These are phyloP conservation scores for Jacana jacana DNA, from an alignment of 2,113 vertebrate species.

Conservation along the genomic window DNA sequence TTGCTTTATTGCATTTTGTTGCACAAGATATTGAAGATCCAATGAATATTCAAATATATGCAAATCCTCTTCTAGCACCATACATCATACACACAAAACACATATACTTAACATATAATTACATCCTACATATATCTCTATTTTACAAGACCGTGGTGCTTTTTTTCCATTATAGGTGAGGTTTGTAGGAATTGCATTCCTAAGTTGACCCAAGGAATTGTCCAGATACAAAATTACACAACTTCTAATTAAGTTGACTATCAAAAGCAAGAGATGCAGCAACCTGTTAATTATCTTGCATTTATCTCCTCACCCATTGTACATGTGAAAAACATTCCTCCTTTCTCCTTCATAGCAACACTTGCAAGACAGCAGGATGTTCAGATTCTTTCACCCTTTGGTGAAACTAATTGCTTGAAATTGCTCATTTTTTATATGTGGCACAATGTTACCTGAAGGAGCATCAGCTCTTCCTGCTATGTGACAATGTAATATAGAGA, in stretches of 20 bases:
- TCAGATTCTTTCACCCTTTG: neutral
- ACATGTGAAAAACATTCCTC: neutral
- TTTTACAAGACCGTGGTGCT: neutral
- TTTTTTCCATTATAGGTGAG: neutral
- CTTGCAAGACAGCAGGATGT: neutral
- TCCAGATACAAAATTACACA: neutral
- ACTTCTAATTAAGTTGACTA: neutral
- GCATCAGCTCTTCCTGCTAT: neutral
- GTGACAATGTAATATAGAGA: neutral
- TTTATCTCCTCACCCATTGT: neutral
- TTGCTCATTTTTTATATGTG: constrained; percentile 4
- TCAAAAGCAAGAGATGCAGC: neutral
- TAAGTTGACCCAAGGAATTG: neutral
- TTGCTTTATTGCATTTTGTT: constrained; percentile 48
- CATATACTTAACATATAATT: neutral
- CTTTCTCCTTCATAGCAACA: neutral
- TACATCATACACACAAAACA: neutral
- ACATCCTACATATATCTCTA: neutral
- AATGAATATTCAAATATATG: constrained; percentile 63
- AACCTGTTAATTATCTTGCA: neutral
- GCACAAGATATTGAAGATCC: constrained; percentile 29
- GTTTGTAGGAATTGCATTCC: neutral
- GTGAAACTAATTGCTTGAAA: constrained; percentile 15
- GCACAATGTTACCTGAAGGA: constrained; percentile 26
- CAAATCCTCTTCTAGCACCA: neutral